These are phyloP conservation scores for Muscidifurax raptorellus DNA, from an alignment of 1,140 invertebrate genomes.

Conservation along the genomic window DNA sequence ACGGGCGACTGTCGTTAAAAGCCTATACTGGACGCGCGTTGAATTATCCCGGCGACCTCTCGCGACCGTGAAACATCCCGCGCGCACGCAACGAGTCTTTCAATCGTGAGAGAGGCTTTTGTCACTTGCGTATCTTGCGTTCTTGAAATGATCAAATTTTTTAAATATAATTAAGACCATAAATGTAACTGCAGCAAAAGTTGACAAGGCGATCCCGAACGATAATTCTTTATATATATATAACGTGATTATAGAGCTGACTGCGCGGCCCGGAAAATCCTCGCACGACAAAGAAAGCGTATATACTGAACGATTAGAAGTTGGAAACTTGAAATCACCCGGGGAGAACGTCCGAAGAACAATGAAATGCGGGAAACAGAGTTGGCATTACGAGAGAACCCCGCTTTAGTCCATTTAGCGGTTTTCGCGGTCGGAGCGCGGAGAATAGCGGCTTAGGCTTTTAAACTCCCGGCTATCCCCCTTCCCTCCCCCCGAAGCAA, in stretches of 20 bases:
- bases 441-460: conserved; percentile 47
- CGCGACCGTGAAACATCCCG: conserved; percentile 16
- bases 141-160: no score
- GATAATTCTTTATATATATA: no score
- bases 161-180: no score
- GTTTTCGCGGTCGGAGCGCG: conserved; percentile 42
- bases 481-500: conserved; percentile 10
- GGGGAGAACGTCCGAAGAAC: conserved; percentile 38
- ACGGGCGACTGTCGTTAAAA: conserved; percentile 41
- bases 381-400: conserved; percentile 39
- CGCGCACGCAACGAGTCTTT: neutral
- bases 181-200: no score
- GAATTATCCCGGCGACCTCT: conserved; percentile 30
- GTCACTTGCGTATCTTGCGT: no score
- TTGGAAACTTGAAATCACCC: conserved; percentile 45
- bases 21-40: neutral
- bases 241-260: conserved; percentile 16
- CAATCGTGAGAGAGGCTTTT: no score
- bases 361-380: conserved; percentile 43
- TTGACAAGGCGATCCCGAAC: no score
- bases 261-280: neutral
- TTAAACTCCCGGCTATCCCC: conserved; percentile 26
- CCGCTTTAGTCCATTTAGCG: conserved; percentile 49
- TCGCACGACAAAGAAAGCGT: conserved; percentile 32
- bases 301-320: conserved; percentile 43